phyloP scores from a whole-genome alignment of 2,797 vertebrate species.

The Botia almorhae region DNA sequence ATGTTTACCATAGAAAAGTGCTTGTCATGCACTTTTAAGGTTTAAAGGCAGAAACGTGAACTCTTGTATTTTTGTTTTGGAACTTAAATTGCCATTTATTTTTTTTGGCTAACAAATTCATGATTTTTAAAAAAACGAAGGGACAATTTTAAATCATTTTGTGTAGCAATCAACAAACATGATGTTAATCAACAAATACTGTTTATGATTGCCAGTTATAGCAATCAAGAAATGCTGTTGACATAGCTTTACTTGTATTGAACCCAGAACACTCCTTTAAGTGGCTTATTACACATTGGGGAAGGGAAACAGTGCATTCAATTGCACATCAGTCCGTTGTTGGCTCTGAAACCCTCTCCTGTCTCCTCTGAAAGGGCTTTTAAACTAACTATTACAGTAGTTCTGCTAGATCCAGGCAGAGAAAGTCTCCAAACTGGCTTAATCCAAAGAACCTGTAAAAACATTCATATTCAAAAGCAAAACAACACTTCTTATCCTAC shows the following conservation, averaged over 20 bases:
- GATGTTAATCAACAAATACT: too few relatives aligned
- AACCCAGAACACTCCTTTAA: background rate
- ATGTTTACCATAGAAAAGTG: background rate
- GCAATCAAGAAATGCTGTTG: too few relatives aligned
- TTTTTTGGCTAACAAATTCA: too few relatives aligned
- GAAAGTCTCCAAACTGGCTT: slow-evolving; percentile 32
- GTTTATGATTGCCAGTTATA: too few relatives aligned
- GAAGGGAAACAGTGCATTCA: slow-evolving; percentile 64
- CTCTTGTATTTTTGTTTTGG: too few relatives aligned
- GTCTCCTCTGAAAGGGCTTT: slow-evolving; percentile 66
- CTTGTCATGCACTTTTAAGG: too few relatives aligned
- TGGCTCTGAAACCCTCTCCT: slow-evolving; percentile 68
- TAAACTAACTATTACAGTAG: slow-evolving; percentile 78
- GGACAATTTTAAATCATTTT: background rate
- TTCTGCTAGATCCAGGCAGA: slow-evolving; percentile 71
- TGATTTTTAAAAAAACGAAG: too few relatives aligned
- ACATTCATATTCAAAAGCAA: slow-evolving; percentile 68
- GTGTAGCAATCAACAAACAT: background rate
- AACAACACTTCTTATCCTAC: slow-evolving; percentile 59
- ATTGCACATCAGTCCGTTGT: slow-evolving; percentile 78
- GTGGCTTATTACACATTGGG: slow-evolving; percentile 27
- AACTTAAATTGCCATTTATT: too few relatives aligned
- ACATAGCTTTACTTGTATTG: background rate
- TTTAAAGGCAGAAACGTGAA: too few relatives aligned
- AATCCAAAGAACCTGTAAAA: slow-evolving; percentile 67